Conservation (phyloP, 35 echinoderm and acorn worm species). For the Patiria miniata region DNA sequence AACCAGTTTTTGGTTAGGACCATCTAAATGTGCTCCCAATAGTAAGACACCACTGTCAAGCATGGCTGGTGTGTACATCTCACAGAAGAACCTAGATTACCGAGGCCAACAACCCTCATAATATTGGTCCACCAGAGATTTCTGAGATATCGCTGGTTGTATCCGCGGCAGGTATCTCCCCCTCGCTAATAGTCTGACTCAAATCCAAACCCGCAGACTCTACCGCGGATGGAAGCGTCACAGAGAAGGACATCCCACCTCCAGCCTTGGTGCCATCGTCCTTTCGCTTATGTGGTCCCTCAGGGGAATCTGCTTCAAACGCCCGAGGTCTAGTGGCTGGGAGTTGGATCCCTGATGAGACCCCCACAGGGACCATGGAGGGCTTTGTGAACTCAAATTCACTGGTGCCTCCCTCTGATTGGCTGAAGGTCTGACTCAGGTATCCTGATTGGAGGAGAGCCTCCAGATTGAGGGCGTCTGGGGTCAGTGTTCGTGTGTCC, state of each 20-base stretch:
- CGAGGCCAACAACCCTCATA: too few species aligned
- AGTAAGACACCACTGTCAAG: too few species aligned
- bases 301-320: constrained; percentile 59
- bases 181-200: constrained; percentile 60
- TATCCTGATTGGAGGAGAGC: constrained; percentile 92
- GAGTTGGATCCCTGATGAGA: not conserved
- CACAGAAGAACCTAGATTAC: too few species aligned
- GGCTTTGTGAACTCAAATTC: constrained; percentile 36
- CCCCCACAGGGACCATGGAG: too few species aligned
- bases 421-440: constrained; percentile 91
- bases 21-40: too few species aligned
- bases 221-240: constrained; percentile 67
- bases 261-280: not conserved
- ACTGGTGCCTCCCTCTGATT: constrained; percentile 73
- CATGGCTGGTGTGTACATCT: too few species aligned
- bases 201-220: constrained; percentile 48
- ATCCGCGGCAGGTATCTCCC: constrained; percentile 36
- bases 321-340: constrained; percentile 18
- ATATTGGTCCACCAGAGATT: constrained; percentile 55
- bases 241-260: constrained; percentile 56
- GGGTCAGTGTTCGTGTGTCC: constrained; percentile 76
- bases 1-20: too few species aligned
- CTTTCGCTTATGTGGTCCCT: constrained; percentile 27
- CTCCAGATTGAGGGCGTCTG: constrained; percentile 97
- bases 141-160: constrained; percentile 92